These are phyloP conservation scores for Lagopus leucura DNA, from an alignment of 2,113 vertebrate species.

Conservation along the genomic window DNA sequence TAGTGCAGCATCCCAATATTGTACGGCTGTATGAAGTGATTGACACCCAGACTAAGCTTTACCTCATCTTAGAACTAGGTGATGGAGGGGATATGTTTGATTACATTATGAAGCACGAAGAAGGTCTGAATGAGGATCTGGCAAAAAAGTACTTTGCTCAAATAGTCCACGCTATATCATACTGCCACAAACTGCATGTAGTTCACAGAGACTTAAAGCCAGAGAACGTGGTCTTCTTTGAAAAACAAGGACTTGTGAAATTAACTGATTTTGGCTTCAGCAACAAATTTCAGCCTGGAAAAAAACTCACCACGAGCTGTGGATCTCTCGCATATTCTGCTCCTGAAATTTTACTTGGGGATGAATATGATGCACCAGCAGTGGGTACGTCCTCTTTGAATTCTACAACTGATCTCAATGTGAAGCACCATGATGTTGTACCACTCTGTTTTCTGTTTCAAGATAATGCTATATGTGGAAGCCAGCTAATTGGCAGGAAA, in stretches of 20 bases:
- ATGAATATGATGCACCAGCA: constrained; percentile 97
- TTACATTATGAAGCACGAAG: constrained; percentile 99
- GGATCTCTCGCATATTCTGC: constrained; percentile 97
- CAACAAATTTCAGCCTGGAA: constrained; percentile 98
- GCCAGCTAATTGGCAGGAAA: not conserved
- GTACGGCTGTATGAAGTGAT: constrained; percentile 97
- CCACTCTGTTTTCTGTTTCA: not conserved
- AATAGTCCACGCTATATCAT: constrained; percentile 98
- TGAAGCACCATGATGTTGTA: not conserved
- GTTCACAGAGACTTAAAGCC: constrained; percentile 98
- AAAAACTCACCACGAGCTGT: constrained; percentile 97
- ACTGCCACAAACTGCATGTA: constrained; percentile 96
- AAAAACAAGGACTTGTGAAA: constrained; percentile 97
- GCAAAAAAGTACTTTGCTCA: constrained; percentile 98
- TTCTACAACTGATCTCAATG: not conserved
- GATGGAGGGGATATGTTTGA: constrained; percentile 99
- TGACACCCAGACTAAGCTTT: constrained; percentile 98
- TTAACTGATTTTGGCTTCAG: constrained; percentile 99
- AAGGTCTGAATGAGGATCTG: constrained; percentile 94
- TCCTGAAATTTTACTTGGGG: constrained; percentile 95
- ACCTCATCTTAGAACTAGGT: constrained; percentile 95
- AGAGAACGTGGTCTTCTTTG: constrained; percentile 98
- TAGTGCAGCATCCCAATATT: constrained; percentile 98
- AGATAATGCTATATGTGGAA: not conserved
- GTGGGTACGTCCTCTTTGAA: constrained; percentile 85